These are phyloP conservation scores for Cherax quadricarinatus DNA, from an alignment of 1,140 invertebrate species.

Conservation along the genomic window DNA sequence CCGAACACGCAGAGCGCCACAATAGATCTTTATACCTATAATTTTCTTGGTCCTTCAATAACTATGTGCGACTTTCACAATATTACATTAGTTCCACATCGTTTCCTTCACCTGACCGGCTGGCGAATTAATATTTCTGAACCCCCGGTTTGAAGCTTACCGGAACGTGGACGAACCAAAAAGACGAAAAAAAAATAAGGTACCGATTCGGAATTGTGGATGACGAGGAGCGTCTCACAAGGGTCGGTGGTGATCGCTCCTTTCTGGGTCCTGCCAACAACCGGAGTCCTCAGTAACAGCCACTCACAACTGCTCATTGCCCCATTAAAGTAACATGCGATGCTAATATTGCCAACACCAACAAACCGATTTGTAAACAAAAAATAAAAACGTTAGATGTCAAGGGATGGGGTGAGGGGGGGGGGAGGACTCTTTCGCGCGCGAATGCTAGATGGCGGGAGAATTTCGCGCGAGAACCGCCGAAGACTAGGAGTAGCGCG, in stretches of 20 bases:
- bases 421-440: too few species aligned
- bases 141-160: constrained; percentile 49
- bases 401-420: too few species aligned
- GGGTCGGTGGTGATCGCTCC: neutral
- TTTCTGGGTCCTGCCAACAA: neutral
- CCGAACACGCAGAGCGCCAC: constrained; percentile 44
- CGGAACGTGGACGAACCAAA: constrained; percentile 26
- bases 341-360: neutral
- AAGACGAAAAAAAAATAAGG: constrained; percentile 38
- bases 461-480: too few species aligned
- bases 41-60: constrained; percentile 72
- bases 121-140: constrained; percentile 2
- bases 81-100: constrained; percentile 58
- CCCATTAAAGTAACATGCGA: neutral
- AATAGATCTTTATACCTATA: constrained; percentile 52
- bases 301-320: neutral
- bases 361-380: neutral
- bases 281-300: neutral
- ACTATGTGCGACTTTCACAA: constrained; percentile 70
- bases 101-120: constrained; percentile 23
- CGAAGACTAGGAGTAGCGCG: neutral
- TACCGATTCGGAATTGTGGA: constrained; percentile 69
- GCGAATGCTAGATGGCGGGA: too few species aligned
- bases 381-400: neutral
- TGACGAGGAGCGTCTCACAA: constrained; percentile 32